phyloP scores from a whole-genome alignment of 2,888 invertebrate genomes.

The Lasioglossum calceatum region DNA sequence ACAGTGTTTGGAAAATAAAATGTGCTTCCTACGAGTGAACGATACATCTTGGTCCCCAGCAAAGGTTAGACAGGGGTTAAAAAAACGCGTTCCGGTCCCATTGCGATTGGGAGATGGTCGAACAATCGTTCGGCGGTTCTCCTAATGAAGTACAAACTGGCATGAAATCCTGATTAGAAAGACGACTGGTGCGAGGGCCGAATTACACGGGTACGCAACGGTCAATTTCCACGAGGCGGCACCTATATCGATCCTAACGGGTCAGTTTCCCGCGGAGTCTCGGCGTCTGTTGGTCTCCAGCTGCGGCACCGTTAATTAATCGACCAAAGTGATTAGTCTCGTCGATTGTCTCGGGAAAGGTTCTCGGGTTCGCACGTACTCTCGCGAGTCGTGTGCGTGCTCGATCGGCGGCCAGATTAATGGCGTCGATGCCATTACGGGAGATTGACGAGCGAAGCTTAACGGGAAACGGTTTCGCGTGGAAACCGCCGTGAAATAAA shows the following conservation, averaged over 20 bases:
- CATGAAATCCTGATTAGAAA: background rate
- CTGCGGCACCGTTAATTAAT: constrained; percentile 55
- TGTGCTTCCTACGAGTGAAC: background rate
- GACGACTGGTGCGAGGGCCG: background rate
- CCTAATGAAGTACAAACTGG: background rate
- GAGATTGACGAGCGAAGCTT: constrained; percentile 50
- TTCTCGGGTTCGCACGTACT: background rate
- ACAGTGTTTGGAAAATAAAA: background rate
- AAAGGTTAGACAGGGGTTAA: no score
- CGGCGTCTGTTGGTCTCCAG: background rate
- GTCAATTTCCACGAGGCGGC: background rate
- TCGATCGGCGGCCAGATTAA: constrained; percentile 37
- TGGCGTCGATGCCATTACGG: constrained; percentile 31
- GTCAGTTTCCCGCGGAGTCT: background rate
- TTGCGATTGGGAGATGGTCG: background rate
- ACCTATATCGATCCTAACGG: constrained; percentile 31
- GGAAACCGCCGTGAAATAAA: constrained; percentile 16
- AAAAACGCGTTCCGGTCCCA: background rate
- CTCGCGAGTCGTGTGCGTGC: background rate
- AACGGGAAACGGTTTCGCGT: constrained; percentile 49
- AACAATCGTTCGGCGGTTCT: background rate
- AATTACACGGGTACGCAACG: background rate
- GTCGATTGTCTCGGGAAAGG: constrained; percentile 33
- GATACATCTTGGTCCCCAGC: background rate
- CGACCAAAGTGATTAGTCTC: constrained; percentile 47